Evolutionary conservation across 2,888 invertebrate genomes (phyloP).

Genomic region (Lepidochitona cinerea): DNA sequence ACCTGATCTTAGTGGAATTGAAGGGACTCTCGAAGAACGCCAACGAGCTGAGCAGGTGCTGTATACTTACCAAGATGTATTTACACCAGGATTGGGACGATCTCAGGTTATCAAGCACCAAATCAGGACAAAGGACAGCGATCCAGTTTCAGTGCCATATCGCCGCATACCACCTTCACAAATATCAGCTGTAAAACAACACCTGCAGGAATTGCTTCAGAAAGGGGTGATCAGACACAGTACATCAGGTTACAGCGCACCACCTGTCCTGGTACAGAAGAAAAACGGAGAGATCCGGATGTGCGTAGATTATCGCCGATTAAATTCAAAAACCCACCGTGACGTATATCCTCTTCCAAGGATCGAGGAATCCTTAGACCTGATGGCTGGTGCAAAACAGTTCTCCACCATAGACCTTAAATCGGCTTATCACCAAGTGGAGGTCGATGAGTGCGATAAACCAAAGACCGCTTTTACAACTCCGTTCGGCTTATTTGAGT

Average conservation of each 20-base stretch:
- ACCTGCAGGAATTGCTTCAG: neutral
- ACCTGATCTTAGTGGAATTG: neutral
- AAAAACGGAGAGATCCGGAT: neutral
- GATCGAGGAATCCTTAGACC: conserved; percentile 22
- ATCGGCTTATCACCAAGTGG: conserved; percentile 22
- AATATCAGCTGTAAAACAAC: neutral
- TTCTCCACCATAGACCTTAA: conserved; percentile 20
- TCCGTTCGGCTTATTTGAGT: conserved; percentile 27
- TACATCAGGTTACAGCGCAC: neutral
- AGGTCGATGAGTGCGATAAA: conserved; percentile 23
- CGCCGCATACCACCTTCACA: neutral
- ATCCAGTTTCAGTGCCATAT: neutral
- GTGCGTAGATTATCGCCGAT: neutral
- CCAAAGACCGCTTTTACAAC: conserved; percentile 27
- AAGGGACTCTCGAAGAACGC: neutral
- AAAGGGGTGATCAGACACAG: neutral
- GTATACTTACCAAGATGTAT: neutral
- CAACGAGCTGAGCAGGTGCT: neutral
- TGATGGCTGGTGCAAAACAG: conserved; percentile 13
- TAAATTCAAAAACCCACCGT: neutral
- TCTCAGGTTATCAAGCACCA: neutral
- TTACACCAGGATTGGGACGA: neutral
- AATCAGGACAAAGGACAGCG: neutral
- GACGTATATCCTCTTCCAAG: neutral
- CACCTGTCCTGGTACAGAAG: neutral